Evolutionary conservation across 2,888 invertebrate genomes (phyloP), one percentile per base, ranked within the genome.

Genomic region (Nowickia ferox): DNA sequence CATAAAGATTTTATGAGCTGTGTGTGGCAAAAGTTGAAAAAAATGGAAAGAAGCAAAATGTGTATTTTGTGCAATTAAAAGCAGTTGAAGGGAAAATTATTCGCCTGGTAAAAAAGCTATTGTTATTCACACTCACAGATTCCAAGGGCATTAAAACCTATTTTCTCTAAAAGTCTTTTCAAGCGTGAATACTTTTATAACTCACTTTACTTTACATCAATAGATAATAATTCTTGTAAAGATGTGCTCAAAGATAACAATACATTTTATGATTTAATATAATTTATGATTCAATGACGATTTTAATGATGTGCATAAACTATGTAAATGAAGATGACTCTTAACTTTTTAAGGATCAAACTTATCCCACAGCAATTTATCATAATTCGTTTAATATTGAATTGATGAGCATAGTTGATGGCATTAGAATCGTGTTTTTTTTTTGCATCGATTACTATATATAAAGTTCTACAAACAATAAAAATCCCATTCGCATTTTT

Each of bases 1-100:
- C 80, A 84, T 66, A 76, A 75, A 55, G 51, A 66, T 80, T 80
- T 78, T 83, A 63, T 71, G 53, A 79, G 46, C 15, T 71, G 71
- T 74, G 51, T 71, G 71, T 74, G 51, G 66, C 40, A 76, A 55
- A 66, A 46, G 9, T 17, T 76, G 13, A 48, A 17, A 59, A 19
- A 30, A 59, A 38, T 48, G 9, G 59, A 59, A 77, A 9, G 22
- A 9, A 9, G 30, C 6, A 53, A 44, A 22, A 22, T 46, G 15
- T 9, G 0, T 22, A 15, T 22, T 71, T 10, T 46, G 11, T 13
- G 46, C 22, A 72, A 59, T 11, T 44, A 19, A 1, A 15, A 11
- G 65, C 2, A 55, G 55, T 76, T 9, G 1, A 2, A 3, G 6
- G 1, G 0, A 68, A 40, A 66, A 77, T 40, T 77, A 46, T 30